Evolutionary conservation across 2,113 vertebrate genomes (phyloP), one percentile per base, ranked within the genome.

Genomic region (Istiophorus platypterus): DNA sequence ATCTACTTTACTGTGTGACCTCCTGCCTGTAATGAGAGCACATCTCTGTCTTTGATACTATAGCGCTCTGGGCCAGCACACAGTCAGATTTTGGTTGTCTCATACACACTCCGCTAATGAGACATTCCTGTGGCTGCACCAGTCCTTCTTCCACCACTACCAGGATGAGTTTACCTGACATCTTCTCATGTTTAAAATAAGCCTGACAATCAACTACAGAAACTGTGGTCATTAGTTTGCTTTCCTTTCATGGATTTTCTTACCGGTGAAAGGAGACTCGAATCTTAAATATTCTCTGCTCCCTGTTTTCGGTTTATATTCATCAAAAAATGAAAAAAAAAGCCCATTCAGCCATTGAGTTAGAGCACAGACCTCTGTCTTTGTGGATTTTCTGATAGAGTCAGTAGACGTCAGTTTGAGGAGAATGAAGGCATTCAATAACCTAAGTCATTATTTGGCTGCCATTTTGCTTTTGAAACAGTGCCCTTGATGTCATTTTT

Each of bases 31-130:
- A 80, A 77, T 66, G 64, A 82, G 29, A 65, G 56, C 18, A 39
- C 13, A 41, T 20, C 22, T 51, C 71, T 47, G 49, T 15, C 57
- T 80, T 68, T 76, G 61, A 69, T 80, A 45, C 31, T 17, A 4
- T 49, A 64, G 42, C 42, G 15, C 49, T 12, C 34, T 24, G 34
- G 64, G 47, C 45, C 12, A 24, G 27, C 2, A 1, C 62, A 39
- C 15, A 17, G 34, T 27, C 9, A 58, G 58, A 39, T 69, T 72
- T 66, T 4, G 11, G 11, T 20, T 27, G 12, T 61, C 69, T 61
- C 68, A 41, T 11, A 59, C 51, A n/a, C 12, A 26, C 12, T 61
- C 29, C 24, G 26, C 47, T 77, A 88, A 79, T 79, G 79, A 82
- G 79, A 63, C 80, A 34, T 17, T 24, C 56, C 49, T n/a, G 47